phyloP scores from a whole-genome alignment of 2,113 vertebrate species.

The Cynopterus brachyotis region DNA sequence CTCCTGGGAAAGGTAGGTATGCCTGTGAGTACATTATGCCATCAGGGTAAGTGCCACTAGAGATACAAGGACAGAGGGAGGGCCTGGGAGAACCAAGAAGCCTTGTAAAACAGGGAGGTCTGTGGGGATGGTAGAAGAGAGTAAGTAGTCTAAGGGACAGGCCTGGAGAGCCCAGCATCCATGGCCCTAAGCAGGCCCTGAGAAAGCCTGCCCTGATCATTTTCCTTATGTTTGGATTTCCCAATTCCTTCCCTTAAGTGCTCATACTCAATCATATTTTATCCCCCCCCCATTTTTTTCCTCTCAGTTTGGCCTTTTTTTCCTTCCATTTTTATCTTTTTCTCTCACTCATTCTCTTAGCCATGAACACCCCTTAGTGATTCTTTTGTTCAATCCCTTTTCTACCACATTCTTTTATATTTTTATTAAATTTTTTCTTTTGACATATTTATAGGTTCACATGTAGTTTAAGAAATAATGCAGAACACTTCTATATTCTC shows the following conservation, averaged over 20 bases:
- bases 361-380: neutral
- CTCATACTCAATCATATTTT: neutral
- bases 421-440: neutral
- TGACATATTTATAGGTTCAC: neutral
- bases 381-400: neutral
- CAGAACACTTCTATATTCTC: too few species aligned
- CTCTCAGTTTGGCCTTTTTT: neutral
- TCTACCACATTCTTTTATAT: neutral
- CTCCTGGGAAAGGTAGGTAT: neutral
- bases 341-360: neutral
- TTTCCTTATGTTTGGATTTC: too few species aligned
- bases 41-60: fast-evolving
- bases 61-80: neutral
- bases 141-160: neutral
- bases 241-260: neutral
- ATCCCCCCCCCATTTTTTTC: neutral
- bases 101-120: neutral
- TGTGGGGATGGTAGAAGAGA: neutral
- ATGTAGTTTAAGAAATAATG: neutral
- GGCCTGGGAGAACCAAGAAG: fast-evolving
- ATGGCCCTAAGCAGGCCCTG: neutral
- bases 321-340: neutral
- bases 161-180: neutral
- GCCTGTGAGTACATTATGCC: neutral
- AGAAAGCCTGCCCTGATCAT: too few species aligned